Conservation (phyloP, 2,888 invertebrate species). For the Megaustenia siamemsis region DNA sequence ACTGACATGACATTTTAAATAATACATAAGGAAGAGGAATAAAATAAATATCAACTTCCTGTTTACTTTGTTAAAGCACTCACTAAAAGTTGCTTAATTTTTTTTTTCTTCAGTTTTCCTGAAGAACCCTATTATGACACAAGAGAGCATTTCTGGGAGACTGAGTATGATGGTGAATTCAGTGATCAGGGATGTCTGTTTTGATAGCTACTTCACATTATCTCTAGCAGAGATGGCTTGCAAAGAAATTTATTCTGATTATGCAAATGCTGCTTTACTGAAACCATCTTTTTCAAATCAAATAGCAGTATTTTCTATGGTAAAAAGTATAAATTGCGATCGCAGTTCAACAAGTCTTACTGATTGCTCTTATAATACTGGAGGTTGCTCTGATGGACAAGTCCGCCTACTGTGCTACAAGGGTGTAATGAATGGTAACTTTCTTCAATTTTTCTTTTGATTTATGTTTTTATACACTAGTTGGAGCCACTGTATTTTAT, state of each 20-base stretch:
- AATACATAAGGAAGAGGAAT: too few relatives aligned
- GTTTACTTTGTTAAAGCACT: too few relatives aligned
- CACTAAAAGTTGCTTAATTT: not conserved
- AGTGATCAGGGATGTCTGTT: conserved; percentile 84
- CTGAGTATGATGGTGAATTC: conserved; percentile 39
- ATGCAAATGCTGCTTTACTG: conserved; percentile 46
- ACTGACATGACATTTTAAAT: too few relatives aligned
- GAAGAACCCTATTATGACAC: conserved; percentile 55
- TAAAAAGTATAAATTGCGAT: conserved; percentile 62
- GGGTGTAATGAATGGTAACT: conserved; percentile 23
- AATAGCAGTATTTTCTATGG: conserved; percentile 17
- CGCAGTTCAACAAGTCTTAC: conserved; percentile 57
- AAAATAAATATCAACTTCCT: too few relatives aligned
- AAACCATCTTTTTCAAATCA: not conserved
- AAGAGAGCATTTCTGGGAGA: conserved; percentile 50
- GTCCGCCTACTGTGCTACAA: conserved; percentile 66
- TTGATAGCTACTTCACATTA: conserved; percentile 87
- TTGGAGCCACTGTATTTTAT: too few relatives aligned
- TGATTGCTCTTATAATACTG: conserved; percentile 58
- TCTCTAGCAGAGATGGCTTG: conserved; percentile 86
- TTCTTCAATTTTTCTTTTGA: not conserved
- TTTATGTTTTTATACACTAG: not conserved
- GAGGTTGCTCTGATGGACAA: conserved; percentile 59
- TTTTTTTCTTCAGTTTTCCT: conserved; percentile 59
- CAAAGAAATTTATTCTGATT: conserved; percentile 86